Evolutionary conservation across 2,113 vertebrate species (phyloP).

Genomic region (Paramisgurnus dabryanus): DNA sequence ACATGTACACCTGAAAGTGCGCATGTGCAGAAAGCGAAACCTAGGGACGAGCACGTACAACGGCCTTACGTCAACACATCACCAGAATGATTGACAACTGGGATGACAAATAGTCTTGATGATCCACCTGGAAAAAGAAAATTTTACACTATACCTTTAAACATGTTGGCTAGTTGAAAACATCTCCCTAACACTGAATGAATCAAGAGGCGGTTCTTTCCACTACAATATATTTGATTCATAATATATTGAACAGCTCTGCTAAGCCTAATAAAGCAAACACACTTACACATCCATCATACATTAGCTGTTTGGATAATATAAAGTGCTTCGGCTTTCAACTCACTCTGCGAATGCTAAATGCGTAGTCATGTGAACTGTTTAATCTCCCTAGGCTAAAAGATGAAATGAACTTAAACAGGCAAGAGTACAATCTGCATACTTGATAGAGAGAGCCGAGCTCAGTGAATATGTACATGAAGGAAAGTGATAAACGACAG

Average conservation of each 20-base stretch:
- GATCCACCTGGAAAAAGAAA: too few relatives aligned
- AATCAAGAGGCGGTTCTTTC: neutral
- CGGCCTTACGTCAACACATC: too few relatives aligned
- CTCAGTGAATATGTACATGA: neutral
- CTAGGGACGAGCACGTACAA: too few relatives aligned
- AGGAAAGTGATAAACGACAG: conserved; percentile 25
- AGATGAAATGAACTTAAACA: neutral
- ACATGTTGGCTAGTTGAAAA: neutral
- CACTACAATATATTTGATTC: conserved; percentile 7
- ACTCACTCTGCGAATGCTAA: neutral
- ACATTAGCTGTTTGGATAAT: conserved; percentile 24
- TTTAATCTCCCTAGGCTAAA: conserved; percentile 14
- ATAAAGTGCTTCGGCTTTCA: conserved; percentile 23
- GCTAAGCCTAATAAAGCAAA: neutral
- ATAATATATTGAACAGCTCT: conserved; percentile 14
- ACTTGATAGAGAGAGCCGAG: neutral
- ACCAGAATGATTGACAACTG: too few relatives aligned
- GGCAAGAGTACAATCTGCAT: neutral
- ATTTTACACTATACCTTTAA: neutral
- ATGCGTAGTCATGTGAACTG: neutral
- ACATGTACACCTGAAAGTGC: too few relatives aligned
- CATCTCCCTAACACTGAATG: neutral
- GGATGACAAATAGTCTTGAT: too few relatives aligned
- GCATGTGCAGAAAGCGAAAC: too few relatives aligned
- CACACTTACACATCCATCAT: neutral